Percentiles rank a stretch among this genome's conserved stretches.
Evolutionary conservation across 2,888 invertebrate genomes (phyloP).

Genomic region (Stenolophus ochropezus): DNA sequence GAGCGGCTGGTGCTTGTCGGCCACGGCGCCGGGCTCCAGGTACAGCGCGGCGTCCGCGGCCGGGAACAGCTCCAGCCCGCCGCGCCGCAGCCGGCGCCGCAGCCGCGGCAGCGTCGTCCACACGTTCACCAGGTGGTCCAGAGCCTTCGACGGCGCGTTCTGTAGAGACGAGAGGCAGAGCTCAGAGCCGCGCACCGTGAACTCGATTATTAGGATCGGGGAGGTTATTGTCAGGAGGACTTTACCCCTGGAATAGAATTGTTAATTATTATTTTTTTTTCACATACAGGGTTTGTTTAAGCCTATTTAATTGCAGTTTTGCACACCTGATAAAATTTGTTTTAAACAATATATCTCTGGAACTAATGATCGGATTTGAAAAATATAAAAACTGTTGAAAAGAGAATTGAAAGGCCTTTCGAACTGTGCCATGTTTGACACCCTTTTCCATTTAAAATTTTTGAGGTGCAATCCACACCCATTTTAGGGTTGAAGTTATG

Average conservation of each 20-base stretch:
- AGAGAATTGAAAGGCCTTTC: too few species aligned
- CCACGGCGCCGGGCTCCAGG: slow-evolving; percentile 76
- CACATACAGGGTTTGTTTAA: too few species aligned
- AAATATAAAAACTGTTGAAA: too few species aligned
- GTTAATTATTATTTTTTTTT: too few species aligned
- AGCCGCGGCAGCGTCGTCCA: slow-evolving; percentile 78
- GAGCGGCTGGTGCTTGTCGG: slow-evolving; percentile 82
- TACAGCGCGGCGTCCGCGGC: slow-evolving; percentile 85
- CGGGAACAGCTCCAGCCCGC: slow-evolving; percentile 89
- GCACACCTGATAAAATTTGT: too few species aligned
- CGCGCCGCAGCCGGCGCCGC: slow-evolving; percentile 74
- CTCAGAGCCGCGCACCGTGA: slow-evolving; percentile 73
- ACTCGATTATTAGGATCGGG: slow-evolving; percentile 76
- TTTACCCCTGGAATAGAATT: not conserved
- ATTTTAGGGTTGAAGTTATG: too few species aligned
- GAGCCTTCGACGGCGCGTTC: slow-evolving; percentile 79
- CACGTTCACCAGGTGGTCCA: slow-evolving; percentile 77
- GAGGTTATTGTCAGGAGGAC: slow-evolving; percentile 76
- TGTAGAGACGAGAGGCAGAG: slow-evolving; percentile 74
- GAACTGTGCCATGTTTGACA: too few species aligned
- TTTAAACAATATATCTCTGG: too few species aligned
- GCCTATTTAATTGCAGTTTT: too few species aligned
- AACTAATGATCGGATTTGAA: too few species aligned
- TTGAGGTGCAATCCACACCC: too few species aligned
- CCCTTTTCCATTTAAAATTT: too few species aligned